These are phyloP conservation scores for Nemapogon koenigi DNA, from an alignment of 2,888 invertebrate genomes.

Conservation along the genomic window DNA sequence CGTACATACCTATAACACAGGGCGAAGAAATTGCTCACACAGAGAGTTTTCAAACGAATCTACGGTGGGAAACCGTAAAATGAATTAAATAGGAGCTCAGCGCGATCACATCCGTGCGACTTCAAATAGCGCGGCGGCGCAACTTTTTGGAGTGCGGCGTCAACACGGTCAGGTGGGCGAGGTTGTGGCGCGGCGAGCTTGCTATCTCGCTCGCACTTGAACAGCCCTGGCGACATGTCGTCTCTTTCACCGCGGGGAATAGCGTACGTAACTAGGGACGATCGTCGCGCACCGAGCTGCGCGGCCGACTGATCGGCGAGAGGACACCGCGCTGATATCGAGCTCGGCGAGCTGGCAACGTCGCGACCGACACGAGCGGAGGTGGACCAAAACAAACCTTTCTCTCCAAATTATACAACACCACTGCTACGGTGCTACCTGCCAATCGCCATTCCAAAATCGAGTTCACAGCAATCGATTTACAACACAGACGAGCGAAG, in stretches of 20 bases:
- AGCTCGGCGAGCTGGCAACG: slow-evolving; percentile 37
- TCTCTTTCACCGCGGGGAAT: slow-evolving; percentile 46
- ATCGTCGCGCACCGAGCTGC: slow-evolving; percentile 63
- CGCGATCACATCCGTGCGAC: slow-evolving; percentile 58
- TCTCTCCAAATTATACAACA: slow-evolving; percentile 6
- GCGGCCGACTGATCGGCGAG: slow-evolving; percentile 57
- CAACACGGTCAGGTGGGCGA: slow-evolving; percentile 66
- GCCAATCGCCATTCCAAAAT: too few species aligned
- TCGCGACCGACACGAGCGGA: slow-evolving; percentile 26
- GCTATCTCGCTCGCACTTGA: slow-evolving; percentile 30
- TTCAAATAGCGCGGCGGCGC: slow-evolving; percentile 64
- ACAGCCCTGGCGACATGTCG: slow-evolving; percentile 20
- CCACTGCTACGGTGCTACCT: too few species aligned
- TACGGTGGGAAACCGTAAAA: slow-evolving; percentile 11
- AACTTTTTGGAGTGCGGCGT: slow-evolving; percentile 64
- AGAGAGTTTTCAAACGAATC: too few species aligned
- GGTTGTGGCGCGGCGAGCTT: slow-evolving; percentile 61
- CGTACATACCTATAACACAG: slow-evolving; percentile 46
- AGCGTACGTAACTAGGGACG: slow-evolving; percentile 42
- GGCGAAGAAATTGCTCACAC: too few species aligned
- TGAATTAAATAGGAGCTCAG: slow-evolving; percentile 22
- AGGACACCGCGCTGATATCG: not conserved
- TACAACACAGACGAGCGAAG: too few species aligned
- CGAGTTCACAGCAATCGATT: too few species aligned
- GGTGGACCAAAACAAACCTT: slow-evolving; percentile 3